These are phyloP conservation scores for Meleagris gallopavo DNA, from an alignment of 2,113 vertebrate genomes.

Conservation along the genomic window DNA sequence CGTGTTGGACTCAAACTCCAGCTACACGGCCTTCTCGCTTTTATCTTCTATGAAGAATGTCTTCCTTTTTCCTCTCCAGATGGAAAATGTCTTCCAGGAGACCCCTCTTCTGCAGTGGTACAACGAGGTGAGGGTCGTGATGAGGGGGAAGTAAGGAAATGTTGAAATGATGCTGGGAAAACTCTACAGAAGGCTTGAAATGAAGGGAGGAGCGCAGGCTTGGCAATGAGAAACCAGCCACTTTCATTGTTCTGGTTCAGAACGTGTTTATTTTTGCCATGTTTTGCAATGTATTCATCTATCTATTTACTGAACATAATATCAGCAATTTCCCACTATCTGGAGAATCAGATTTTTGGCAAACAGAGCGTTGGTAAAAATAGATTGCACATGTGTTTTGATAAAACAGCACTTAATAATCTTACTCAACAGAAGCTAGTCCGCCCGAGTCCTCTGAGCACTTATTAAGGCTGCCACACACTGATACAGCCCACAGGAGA, in stretches of 20 bases:
- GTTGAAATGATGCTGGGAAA: fast-evolving
- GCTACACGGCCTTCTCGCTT: slow-evolving; percentile 58
- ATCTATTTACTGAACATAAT: background rate
- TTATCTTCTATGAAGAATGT: slow-evolving; percentile 79
- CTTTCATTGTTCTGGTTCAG: background rate
- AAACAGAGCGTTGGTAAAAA: background rate
- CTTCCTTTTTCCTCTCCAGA: slow-evolving; percentile 78
- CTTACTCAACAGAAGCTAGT: background rate
- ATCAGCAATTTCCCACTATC: background rate
- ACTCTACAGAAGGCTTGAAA: background rate
- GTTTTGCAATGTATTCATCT: background rate
- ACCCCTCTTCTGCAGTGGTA: slow-evolving; percentile 81
- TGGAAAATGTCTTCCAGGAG: slow-evolving; percentile 76
- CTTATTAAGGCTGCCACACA: background rate
- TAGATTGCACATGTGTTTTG: background rate
- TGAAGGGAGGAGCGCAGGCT: fast-evolving
- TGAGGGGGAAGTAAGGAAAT: background rate
- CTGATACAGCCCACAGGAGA: fast-evolving
- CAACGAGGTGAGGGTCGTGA: slow-evolving; percentile 32
- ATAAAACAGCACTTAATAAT: background rate
- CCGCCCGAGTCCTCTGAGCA: background rate
- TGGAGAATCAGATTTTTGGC: background rate
- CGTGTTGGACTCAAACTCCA: slow-evolving; percentile 9
- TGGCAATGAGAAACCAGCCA: background rate
- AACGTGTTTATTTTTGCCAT: background rate